A percentile compares a stretch with the other conserved stretches of the same genome.
phyloP scores from a whole-genome alignment of 2,113 vertebrate genomes.

The Menidia beryllina region DNA sequence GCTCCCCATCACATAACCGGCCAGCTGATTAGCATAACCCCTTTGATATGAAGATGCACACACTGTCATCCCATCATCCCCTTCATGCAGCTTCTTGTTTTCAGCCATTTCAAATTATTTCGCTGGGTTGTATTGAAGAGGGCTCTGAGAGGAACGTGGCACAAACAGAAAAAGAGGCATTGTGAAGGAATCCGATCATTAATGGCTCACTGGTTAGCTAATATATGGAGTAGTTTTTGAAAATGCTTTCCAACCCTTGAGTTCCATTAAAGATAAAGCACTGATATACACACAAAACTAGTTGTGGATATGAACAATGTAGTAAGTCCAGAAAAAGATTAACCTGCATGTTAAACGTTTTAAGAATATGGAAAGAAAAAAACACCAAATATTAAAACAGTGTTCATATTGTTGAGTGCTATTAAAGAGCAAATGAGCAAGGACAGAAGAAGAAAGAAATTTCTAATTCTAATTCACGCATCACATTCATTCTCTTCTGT shows the following conservation, averaged over 20 bases:
- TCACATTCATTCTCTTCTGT: background rate
- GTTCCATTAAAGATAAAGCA: too few species aligned
- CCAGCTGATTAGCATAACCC: constrained; percentile 73
- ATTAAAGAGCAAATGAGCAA: too few species aligned
- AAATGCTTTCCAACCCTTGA: background rate
- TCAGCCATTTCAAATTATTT: constrained; percentile 45
- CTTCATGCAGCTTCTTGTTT: constrained; percentile 41
- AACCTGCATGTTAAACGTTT: too few species aligned
- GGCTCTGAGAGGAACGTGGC: constrained; percentile 21
- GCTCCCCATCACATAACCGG: constrained; percentile 62
- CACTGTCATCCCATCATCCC: constrained; percentile 41
- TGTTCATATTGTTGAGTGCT: too few species aligned
- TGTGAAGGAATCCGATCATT: constrained; percentile 34
- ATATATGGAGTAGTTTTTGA: constrained; percentile 4
- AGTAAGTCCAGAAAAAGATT: too few species aligned
- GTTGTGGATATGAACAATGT: too few species aligned
- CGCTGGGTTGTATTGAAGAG: constrained; percentile 37
- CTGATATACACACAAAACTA: too few species aligned
- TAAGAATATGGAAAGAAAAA: too few species aligned
- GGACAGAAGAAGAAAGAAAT: too few species aligned
- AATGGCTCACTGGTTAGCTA: constrained; percentile 16
- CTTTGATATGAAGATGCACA: constrained; percentile 69
- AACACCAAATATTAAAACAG: too few species aligned
- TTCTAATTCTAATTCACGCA: background rate
- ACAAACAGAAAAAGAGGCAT: constrained; percentile 16